Evolutionary conservation across 2,888 invertebrate genomes (phyloP).

Genomic region (Dorcus hopei): DNA sequence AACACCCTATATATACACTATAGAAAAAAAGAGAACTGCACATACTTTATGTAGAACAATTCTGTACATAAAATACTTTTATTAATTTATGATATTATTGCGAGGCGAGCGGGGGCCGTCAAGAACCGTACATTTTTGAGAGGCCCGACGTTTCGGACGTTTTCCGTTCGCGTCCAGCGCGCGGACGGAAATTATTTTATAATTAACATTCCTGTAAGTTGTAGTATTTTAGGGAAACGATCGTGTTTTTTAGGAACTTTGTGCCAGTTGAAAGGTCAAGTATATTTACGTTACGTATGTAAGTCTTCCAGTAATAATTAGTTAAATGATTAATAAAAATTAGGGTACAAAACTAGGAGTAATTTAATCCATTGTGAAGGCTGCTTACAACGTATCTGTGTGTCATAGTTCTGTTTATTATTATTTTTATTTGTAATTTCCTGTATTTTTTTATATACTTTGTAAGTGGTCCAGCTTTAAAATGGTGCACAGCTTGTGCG

Average conservation of each 20-base stretch:
- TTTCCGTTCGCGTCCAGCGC: not conserved
- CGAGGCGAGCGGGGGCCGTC: not conserved
- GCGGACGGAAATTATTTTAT: not conserved
- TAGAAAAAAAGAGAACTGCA: conserved; percentile 1
- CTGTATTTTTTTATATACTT: not conserved
- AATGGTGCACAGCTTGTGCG: too few species aligned
- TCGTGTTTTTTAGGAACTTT: conserved; percentile 20
- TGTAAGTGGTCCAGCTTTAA: not conserved
- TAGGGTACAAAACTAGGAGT: not conserved
- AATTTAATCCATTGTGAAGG: not conserved
- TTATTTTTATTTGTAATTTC: not conserved
- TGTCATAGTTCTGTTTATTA: not conserved
- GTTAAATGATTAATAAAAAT: not conserved
- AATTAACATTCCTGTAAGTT: conserved; percentile 2
- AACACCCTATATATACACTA: not conserved
- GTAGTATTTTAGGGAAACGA: not conserved
- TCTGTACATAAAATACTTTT: conserved; percentile 10
- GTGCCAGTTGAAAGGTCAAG: conserved; percentile 29
- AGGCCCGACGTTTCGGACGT: not conserved
- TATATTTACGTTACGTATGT: conserved; percentile 8
- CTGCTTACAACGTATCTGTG: not conserved
- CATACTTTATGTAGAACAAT: conserved; percentile 10
- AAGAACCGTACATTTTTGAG: not conserved
- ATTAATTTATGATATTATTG: conserved; percentile 2
- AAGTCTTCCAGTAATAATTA: not conserved